phyloP scores from a whole-genome alignment of 2,113 vertebrate genomes.

The Xiphophorus couchianus region DNA sequence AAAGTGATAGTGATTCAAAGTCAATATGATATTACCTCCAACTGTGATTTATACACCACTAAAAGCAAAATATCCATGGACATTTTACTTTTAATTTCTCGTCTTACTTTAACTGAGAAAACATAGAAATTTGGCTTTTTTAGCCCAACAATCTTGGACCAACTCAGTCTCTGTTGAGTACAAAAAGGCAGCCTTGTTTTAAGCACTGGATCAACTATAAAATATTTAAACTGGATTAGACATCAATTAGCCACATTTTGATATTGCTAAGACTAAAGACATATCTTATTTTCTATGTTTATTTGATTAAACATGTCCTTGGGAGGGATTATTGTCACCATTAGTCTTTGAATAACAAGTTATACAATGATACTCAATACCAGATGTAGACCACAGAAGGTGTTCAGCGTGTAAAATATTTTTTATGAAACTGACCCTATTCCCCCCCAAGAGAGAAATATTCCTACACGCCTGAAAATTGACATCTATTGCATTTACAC shows the following conservation, averaged over 20 bases:
- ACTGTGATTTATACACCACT: no score
- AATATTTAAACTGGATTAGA: no score
- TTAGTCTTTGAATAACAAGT: background rate
- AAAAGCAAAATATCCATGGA: no score
- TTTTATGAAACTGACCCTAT: background rate
- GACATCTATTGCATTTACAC: background rate
- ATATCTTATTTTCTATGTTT: background rate
- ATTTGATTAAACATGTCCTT: background rate
- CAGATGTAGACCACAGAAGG: background rate
- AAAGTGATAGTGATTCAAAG: no score
- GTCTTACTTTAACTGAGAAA: no score
- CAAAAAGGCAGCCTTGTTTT: no score
- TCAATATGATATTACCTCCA: no score
- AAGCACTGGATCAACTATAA: no score
- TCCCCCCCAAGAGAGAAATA: background rate
- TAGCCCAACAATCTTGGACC: no score
- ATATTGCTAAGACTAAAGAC: background rate
- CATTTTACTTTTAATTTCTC: no score
- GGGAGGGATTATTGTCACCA: background rate
- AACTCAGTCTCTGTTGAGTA: no score
- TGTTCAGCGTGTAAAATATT: background rate
- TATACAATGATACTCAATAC: background rate
- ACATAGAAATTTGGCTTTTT: no score
- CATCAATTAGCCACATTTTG: background rate
- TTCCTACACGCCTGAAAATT: background rate